phyloP scores from a whole-genome alignment of 2,888 invertebrate genomes.

The Brassicogethes aeneus region DNA sequence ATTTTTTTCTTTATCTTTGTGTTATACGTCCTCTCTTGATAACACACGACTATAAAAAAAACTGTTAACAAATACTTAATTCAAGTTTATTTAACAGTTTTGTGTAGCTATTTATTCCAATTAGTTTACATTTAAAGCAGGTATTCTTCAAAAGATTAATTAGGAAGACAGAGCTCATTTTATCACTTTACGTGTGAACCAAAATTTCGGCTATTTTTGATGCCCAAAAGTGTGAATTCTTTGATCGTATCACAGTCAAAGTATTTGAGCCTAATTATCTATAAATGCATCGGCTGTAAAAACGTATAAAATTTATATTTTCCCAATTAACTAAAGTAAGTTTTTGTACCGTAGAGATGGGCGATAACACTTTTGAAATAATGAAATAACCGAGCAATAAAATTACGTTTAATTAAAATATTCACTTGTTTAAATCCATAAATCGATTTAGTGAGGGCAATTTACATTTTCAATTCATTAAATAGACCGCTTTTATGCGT shows the following conservation, averaged over 20 bases:
- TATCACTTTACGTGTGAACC: constrained; percentile 1
- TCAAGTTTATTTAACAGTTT: too few species aligned
- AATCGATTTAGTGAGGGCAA: not conserved
- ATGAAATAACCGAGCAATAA: not conserved
- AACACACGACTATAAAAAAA: too few species aligned
- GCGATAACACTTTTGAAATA: not conserved
- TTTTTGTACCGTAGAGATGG: not conserved
- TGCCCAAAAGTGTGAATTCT: constrained; percentile 2
- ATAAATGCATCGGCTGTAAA: not conserved
- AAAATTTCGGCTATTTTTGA: constrained; percentile 1
- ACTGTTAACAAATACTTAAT: too few species aligned
- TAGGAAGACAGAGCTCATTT: not conserved
- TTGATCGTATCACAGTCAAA: not conserved
- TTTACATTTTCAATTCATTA: constrained; percentile 1
- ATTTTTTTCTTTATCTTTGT: too few species aligned
- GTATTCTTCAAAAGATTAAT: not conserved
- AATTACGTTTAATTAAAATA: constrained; percentile 1
- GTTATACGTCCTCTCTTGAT: too few species aligned
- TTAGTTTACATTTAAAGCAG: not conserved
- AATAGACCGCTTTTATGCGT: not conserved
- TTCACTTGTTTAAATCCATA: not conserved
- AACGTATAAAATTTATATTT: constrained; percentile 2
- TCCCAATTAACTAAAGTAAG: not conserved
- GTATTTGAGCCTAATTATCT: constrained; percentile 2
- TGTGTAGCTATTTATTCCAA: not conserved